Conservation (phyloP, 2,888 invertebrate genomes). For the Escarpia spicata region DNA sequence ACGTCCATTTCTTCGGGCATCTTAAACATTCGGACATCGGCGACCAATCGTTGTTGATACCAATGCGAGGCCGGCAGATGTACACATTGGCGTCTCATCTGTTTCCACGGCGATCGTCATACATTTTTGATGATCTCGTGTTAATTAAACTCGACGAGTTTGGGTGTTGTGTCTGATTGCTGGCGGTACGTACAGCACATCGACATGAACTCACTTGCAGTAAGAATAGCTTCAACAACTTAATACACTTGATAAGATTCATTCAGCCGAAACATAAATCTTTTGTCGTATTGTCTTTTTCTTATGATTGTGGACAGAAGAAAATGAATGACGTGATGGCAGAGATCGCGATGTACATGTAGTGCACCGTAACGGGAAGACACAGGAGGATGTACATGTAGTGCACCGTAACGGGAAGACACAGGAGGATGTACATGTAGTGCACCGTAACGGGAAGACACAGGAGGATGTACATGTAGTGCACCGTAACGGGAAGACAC, state of each 20-base stretch:
- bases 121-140: not conserved
- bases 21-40: not conserved
- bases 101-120: slow-evolving; percentile 1
- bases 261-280: not conserved
- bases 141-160: not conserved
- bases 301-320: not conserved
- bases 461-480: too few relatives aligned
- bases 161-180: not conserved
- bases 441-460: too few relatives aligned
- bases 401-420: too few relatives aligned
- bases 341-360: too few relatives aligned
- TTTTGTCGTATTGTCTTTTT: not conserved
- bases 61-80: not conserved
- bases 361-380: too few relatives aligned
- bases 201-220: not conserved
- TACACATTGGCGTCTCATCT: not conserved
- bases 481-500: too few relatives aligned
- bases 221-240: not conserved
- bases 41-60: not conserved
- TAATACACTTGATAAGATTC: not conserved
- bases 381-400: too few relatives aligned
- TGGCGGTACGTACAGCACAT: not conserved
- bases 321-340: not conserved
- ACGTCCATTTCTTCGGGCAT: not conserved
- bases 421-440: too few relatives aligned